A percentile compares a stretch with the other conserved stretches of the same genome.
These are phyloP conservation scores for Cynocephalus volans DNA, from an alignment of 2,113 vertebrate species.

Conservation along the genomic window DNA sequence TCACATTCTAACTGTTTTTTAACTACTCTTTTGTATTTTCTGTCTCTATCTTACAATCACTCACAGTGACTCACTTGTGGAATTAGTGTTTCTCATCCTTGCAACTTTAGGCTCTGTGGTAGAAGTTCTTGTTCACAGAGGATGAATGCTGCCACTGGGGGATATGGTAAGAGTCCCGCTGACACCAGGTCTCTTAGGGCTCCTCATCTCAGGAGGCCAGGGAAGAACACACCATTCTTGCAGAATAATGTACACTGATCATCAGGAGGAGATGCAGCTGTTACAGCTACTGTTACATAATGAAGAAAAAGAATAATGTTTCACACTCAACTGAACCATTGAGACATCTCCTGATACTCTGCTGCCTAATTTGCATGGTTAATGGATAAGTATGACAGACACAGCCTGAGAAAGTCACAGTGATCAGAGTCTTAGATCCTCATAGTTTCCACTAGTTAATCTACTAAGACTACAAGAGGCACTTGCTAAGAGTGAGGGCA, in stretches of 20 bases:
- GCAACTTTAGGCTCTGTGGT: background rate
- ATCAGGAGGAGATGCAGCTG: background rate
- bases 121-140: background rate
- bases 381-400: background rate
- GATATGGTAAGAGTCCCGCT: background rate
- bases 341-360: background rate
- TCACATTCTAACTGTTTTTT: constrained; percentile 48
- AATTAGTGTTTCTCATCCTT: background rate
- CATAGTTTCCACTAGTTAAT: background rate
- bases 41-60: background rate
- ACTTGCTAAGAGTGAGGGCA: background rate
- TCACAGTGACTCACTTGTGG: background rate
- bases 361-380: background rate
- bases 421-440: background rate
- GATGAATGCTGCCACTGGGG: background rate
- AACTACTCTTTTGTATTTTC: constrained; percentile 17
- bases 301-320: constrained; percentile 23
- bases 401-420: background rate
- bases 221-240: background rate
- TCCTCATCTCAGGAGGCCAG: background rate
- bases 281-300: background rate
- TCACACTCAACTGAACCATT: background rate
- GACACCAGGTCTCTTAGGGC: background rate
- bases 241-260: background rate
- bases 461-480: background rate